Evolutionary conservation across 1,140 invertebrate species (phyloP), one percentile per base, ranked within the genome.

Genomic region (Scaptomyza montana): DNA sequence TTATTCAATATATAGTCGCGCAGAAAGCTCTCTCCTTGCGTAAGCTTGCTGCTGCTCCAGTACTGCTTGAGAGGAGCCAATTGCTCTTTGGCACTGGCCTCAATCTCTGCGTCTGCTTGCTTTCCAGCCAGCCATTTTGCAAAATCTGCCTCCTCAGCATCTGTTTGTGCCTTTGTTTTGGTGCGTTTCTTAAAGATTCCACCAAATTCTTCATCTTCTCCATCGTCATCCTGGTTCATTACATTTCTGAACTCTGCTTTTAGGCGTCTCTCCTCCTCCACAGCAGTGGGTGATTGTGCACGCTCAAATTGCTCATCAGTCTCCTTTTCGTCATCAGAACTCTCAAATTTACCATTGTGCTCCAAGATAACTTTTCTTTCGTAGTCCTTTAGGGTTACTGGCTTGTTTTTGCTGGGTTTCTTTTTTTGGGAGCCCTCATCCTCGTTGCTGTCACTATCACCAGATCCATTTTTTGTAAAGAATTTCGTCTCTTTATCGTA

Each of bases 1-100:
- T 98, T 97, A 90, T 99, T 97, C 12, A 99, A 92, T 84, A 99
- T 95, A 89, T 97, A 99, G 93, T 99, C 98, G 51, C 96, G 94
- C 1, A 99, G 92, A 92, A 98, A 99, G 64, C 96, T 95, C 92
- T 99, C 98, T 54, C 94, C 95, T 74, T 95, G 93, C 89, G 96
- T 95, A 19, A 99, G 92, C 70, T 96, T 95, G 39, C 96, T 95
- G 92, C 96, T 94, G 30, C 93, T 95, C 98, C 98, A 99, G 92
- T 95, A 96, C 41, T 97, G 94, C 70, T 96, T 96, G 33, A 99
- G 91, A 12, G 95, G 94, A 39, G 78, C 78, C 47, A 91, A 45
- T 25, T 76, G 77, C 89, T 95, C 93, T 55, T 94, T 41, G 19
- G 66, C 41, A n/a, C 43, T 82, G 6, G 95, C 93, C 63, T 95